These are phyloP conservation scores for Helicoverpa zea DNA, from an alignment of 1,140 invertebrate species.

Conservation along the genomic window DNA sequence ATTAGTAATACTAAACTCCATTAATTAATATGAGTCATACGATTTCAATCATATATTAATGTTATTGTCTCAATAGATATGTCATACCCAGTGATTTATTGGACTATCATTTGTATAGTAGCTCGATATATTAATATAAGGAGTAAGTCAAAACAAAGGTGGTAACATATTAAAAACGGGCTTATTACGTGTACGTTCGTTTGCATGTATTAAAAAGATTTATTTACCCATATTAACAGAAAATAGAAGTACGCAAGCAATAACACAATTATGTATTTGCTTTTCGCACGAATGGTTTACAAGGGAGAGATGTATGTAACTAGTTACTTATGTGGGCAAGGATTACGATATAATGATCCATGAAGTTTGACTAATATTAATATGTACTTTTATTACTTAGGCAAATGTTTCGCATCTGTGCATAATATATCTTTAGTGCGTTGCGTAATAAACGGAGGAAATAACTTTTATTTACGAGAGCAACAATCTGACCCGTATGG, in stretches of 20 bases:
- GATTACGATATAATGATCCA: background rate
- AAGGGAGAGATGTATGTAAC: background rate
- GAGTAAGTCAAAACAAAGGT: background rate
- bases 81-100: background rate
- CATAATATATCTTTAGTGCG: background rate
- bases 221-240: background rate
- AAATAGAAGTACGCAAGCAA: background rate
- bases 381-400: background rate
- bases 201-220: conserved; percentile 10
- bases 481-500: conserved; percentile 18
- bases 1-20: conserved; percentile 1
- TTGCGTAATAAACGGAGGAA: conserved; percentile 4
- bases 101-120: background rate
- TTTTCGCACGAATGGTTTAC: background rate
- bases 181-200: background rate
- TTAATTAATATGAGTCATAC: background rate
- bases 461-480: conserved; percentile 25
- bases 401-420: background rate
- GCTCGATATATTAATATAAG: background rate
- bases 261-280: background rate
- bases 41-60: background rate
- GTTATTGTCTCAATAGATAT: conserved; percentile 2
- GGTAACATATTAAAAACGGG: background rate
- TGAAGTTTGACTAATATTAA: background rate
- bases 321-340: background rate